A percentile compares a stretch with the other conserved stretches of the same genome.
phyloP scores from a whole-genome alignment of 37 sponge, comb jelly and placozoan genomes.

The Spongilla lacustris region DNA sequence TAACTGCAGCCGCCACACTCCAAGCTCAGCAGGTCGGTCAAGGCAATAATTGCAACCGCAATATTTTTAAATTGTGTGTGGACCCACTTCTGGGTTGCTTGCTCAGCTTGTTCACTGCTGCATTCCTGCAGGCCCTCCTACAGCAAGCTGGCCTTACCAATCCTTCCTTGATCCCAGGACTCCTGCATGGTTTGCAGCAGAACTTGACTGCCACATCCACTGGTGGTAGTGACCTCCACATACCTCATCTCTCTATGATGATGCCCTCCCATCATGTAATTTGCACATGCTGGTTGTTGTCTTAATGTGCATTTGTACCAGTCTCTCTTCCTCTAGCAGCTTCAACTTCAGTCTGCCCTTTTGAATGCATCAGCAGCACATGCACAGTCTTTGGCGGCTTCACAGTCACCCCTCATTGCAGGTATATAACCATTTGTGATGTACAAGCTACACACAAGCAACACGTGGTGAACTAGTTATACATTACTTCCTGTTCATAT shows the following conservation, averaged over 20 bases:
- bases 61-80: too few relatives aligned
- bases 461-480: too few relatives aligned
- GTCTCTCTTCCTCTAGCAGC: neutral
- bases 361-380: neutral
- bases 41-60: too few relatives aligned
- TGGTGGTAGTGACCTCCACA: neutral
- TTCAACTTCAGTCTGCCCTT: conserved; percentile 5
- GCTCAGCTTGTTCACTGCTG: too few relatives aligned
- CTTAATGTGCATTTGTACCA: too few relatives aligned
- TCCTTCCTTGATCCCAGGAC: conserved; percentile 43
- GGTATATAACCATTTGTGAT: neutral
- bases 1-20: conserved; percentile 27
- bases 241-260: conserved; percentile 51
- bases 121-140: neutral
- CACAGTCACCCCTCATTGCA: conserved; percentile 22
- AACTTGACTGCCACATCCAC: conserved; percentile 13
- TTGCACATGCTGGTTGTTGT: too few relatives aligned
- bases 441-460: too few relatives aligned
- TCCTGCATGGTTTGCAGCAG: conserved; percentile 49
- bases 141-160: conserved; percentile 40
- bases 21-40: conserved; percentile 40
- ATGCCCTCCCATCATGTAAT: conserved; percentile 32
- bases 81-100: too few relatives aligned
- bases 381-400: neutral
- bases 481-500: neutral